Percentiles rank a stretch among this genome's conserved stretches.
Evolutionary conservation across 2,113 vertebrate species (phyloP).

Genomic region (Mormyrus lacerda): DNA sequence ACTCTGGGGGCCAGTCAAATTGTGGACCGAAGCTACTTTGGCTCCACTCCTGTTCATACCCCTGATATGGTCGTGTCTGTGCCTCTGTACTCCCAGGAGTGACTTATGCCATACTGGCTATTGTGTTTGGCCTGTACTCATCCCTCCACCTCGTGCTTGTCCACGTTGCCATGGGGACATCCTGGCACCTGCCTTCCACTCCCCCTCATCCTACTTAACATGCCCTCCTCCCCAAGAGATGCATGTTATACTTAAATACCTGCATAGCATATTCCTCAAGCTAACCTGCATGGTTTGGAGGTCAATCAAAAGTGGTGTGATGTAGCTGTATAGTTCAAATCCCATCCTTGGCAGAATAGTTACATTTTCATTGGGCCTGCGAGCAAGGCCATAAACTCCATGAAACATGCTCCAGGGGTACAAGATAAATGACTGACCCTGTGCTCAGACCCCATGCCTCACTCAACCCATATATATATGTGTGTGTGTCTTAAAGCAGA

Average conservation of each 20-base stretch:
- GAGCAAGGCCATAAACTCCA: too few relatives aligned
- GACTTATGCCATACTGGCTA: background rate
- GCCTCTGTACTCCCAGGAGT: background rate
- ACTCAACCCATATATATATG: too few relatives aligned
- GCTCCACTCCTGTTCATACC: background rate
- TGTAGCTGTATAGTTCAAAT: too few relatives aligned
- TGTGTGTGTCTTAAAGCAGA: too few relatives aligned
- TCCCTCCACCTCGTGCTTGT: background rate
- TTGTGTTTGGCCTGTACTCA: background rate
- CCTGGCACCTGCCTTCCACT: background rate
- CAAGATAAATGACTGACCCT: too few relatives aligned
- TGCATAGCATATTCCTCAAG: background rate
- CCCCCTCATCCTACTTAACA: background rate
- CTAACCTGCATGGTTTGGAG: background rate
- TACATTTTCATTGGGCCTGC: too few relatives aligned
- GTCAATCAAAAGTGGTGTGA: too few relatives aligned
- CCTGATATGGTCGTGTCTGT: background rate
- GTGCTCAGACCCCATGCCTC: too few relatives aligned
- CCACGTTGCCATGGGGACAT: background rate
- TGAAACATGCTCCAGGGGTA: too few relatives aligned
- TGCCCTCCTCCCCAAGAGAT: background rate
- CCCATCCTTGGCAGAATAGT: too few relatives aligned
- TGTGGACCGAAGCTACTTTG: background rate
- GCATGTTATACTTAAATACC: background rate
- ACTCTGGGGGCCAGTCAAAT: background rate